A percentile compares a stretch with the other conserved stretches of the same genome.
Evolutionary conservation across 2,113 vertebrate genomes (phyloP).

Genomic region (Isichthys henryi): DNA sequence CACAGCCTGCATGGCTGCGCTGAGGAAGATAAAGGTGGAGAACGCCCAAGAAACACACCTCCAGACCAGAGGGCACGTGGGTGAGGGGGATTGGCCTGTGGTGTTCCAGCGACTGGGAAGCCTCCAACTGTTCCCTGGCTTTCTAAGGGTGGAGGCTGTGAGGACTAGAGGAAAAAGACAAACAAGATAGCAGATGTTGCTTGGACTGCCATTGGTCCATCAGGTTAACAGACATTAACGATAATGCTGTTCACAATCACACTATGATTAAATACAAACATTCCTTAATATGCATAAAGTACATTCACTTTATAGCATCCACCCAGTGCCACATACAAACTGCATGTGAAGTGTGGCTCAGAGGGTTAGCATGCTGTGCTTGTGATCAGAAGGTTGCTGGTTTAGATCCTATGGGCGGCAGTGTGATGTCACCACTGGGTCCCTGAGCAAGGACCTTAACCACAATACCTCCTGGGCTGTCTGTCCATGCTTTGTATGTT

Average conservation of each 20-base stretch:
- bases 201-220: neutral
- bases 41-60: neutral
- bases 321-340: neutral
- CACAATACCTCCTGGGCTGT: neutral
- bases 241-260: neutral
- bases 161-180: neutral
- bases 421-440: neutral
- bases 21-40: neutral
- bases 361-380: neutral
- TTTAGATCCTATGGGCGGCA: neutral
- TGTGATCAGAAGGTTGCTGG: neutral
- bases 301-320: neutral
- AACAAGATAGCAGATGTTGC: neutral
- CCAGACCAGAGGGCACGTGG: neutral
- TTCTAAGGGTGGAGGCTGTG: neutral
- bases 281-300: neutral
- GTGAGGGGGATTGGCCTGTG: neutral
- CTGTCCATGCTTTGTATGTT: neutral
- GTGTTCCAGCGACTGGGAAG: neutral
- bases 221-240: neutral
- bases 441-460: neutral
- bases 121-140: neutral
- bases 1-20: neutral
- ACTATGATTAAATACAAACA: neutral
- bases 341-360: neutral